These are phyloP conservation scores for Phylloscopus trochiloides DNA, from an alignment of 2,113 vertebrate genomes.

Conservation along the genomic window DNA sequence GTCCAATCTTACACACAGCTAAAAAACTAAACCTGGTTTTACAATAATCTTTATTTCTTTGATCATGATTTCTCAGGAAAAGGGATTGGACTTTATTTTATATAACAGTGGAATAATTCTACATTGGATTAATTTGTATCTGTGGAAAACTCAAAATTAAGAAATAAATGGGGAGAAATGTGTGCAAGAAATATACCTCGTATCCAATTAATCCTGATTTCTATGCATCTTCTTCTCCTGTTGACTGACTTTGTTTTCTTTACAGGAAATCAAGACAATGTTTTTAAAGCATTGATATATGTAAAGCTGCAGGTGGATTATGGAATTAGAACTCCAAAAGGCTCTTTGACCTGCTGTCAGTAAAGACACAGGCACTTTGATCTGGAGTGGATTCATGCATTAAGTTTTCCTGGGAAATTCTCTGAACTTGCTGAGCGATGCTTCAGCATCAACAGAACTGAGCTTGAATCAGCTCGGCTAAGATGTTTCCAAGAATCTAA, in stretches of 20 bases:
- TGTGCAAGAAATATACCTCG: background rate
- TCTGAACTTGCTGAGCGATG: background rate
- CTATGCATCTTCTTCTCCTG: rapidly evolving
- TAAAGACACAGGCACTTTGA: background rate
- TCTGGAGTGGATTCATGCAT: background rate
- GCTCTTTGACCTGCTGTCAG: background rate
- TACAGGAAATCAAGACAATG: background rate
- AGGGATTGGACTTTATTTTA: background rate
- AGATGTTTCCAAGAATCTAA: background rate
- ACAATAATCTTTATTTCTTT: background rate
- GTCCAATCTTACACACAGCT: background rate
- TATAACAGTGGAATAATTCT: background rate
- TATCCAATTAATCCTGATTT: background rate
- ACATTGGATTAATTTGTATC: background rate
- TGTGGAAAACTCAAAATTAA: background rate
- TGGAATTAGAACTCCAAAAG: background rate
- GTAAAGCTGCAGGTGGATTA: background rate
- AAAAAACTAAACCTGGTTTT: background rate
- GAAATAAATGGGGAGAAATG: background rate
- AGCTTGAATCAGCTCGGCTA: background rate
- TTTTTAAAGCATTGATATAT: background rate
- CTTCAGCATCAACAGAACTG: background rate
- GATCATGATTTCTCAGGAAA: background rate
- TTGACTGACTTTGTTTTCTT: background rate
- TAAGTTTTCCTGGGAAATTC: background rate